Evolutionary conservation across 2,113 vertebrate species (phyloP), one percentile per base, ranked within the genome.

Genomic region (Enhydra lutris): DNA sequence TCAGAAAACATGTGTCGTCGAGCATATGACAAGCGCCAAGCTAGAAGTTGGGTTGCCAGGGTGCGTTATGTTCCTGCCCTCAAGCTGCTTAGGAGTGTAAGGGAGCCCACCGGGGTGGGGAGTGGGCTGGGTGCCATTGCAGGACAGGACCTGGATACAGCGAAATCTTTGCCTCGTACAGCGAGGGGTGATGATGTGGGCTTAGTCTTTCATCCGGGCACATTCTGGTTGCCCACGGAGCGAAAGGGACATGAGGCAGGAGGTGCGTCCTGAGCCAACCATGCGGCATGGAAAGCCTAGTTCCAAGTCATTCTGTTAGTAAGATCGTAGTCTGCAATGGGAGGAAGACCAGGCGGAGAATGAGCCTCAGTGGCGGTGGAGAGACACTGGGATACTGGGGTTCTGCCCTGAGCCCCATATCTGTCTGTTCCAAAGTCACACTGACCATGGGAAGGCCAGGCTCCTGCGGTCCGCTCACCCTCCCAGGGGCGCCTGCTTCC

Each of bases 141-240:
- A 26, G 36, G 45, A 15, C 20, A 0, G 0, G 3, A 39, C 6
- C 23, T 50, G 2, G 39, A 9, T 7, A 2, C 13, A 31, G 39
- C 6, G 4, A 31, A 67, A 39, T 42, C n/a, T 10, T 83, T 45
- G 21, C 36, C 4, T 1, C 6, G 21, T 23, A 36, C 12, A 1
- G 65, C 20, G 42, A n/a, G 29, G 24, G 12, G 9, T 5, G 55
- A 15, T 45, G 24, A 52, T 6, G 59, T 45, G 15, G 47, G 17
- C 7, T 1, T 63, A 79, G n/a, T 61, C 52, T 57, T 65, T 74
- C 13, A 74, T 3, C 31, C 8, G 36, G 81, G 20, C 47, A 15
- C 17, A 0, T 39, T 7, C 57, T 67, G 65, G 31, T 31, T 69
- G 15, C 67, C 36, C 57, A 36, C 6, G 1, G n/a, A 63, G 63